Evolutionary conservation across 2,113 vertebrate species (phyloP), one percentile per base, ranked within the genome.

Genomic region (Cheilinus undulatus): DNA sequence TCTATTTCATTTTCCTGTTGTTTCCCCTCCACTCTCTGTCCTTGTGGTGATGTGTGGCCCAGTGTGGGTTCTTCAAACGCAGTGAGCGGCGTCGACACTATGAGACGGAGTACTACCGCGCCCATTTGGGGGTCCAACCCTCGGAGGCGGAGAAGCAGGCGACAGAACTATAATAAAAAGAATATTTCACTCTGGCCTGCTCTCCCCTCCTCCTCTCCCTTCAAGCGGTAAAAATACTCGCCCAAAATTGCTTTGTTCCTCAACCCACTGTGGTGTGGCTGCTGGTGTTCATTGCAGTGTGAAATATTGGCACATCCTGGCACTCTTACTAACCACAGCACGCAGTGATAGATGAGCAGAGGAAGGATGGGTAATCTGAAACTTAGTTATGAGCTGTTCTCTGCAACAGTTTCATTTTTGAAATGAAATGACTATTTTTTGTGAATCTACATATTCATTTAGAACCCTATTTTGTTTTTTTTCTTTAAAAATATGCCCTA

Each of bases 21-120:
- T 58, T 27, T 58, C 14, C 14, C 38, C 38, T 26, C 38, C 20
- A 20, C 27, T 20, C n/a, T 24, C 52, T 48, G 42, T 52, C 46
- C 69, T n/a, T 32, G 17, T 53, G 54, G 50, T 62, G 24, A 54
- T 84, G 50, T 69, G 51, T 66, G 36, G 67, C 53, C 73, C 93
- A 97, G 96, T 97, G 95, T 83, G 96, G 96, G 76, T 97, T 98
- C 93, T 97, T 97, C 94, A 94, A 91, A 78, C 93, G 93, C 88
- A 93, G 92, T 20, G 91, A 93, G 86, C 91, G 59, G 61, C 89
- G 89, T 51, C 90, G 76, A 32, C 92, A 94, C 68, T 95, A 95
- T 72, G 90, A 96, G 54, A 93, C 95, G 64, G 95, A 95, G 85
- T 98, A 93, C 91, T 94, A 97, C 89, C 93, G 86, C 15, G 96